These are phyloP conservation scores for Isoperla grammatica DNA, from an alignment of 2,888 invertebrate genomes.

Conservation along the genomic window DNA sequence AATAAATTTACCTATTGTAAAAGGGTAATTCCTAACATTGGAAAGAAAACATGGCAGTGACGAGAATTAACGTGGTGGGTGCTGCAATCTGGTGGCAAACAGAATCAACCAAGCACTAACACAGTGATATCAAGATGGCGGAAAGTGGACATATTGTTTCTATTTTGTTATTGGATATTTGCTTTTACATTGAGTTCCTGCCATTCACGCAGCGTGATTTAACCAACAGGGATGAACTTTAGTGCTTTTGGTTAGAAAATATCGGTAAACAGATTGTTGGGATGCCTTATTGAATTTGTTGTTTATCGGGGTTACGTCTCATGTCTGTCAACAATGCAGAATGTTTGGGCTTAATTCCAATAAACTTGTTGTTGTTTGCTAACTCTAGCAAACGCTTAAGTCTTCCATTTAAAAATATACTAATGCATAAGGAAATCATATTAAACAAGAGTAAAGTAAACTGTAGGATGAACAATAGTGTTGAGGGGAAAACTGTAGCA, in stretches of 20 bases:
- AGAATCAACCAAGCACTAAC: slow-evolving; percentile 11
- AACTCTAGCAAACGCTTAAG: slow-evolving; percentile 28
- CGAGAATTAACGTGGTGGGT: neutral
- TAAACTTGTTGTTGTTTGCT: slow-evolving; percentile 29
- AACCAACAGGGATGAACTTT: neutral
- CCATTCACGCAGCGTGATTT: slow-evolving; percentile 22
- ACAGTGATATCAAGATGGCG: neutral
- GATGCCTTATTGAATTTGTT: slow-evolving; percentile 25
- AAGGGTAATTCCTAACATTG: too few relatives aligned
- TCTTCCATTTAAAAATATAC: slow-evolving; percentile 30
- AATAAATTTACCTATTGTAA: neutral
- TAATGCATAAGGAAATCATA: slow-evolving; percentile 24
- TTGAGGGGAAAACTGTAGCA: slow-evolving; percentile 24
- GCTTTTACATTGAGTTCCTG: slow-evolving; percentile 16
- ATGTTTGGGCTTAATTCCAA: slow-evolving; percentile 28
- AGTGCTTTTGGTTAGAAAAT: neutral
- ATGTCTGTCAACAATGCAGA: slow-evolving; percentile 15
- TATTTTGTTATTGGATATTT: too few relatives aligned
- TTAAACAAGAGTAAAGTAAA: slow-evolving; percentile 24
- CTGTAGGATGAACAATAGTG: slow-evolving; percentile 27
- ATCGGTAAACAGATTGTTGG: slow-evolving; percentile 19
- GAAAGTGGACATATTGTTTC: neutral
- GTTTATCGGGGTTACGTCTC: too few relatives aligned
- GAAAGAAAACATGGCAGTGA: too few relatives aligned
- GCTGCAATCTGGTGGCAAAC: slow-evolving; percentile 1